Conservation (phyloP, 2,113 vertebrate genomes). For the Pedionomus torquatus region DNA sequence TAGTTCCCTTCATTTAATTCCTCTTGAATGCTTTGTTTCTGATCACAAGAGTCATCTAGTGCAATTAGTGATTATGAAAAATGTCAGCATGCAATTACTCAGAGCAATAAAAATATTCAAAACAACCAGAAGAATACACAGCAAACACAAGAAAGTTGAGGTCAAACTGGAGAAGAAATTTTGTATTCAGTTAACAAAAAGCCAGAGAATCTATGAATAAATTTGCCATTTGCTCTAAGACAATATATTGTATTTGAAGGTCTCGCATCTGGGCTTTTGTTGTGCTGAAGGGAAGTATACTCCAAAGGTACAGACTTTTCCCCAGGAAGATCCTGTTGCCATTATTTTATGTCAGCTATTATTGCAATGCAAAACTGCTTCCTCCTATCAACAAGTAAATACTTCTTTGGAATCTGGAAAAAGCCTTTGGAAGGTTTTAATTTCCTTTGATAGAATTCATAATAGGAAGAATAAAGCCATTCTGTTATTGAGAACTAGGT, state of each 20-base stretch:
- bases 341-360: constrained; percentile 16
- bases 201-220: neutral
- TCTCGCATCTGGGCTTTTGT: constrained; percentile 36
- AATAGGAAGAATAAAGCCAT: neutral
- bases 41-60: constrained; percentile 65
- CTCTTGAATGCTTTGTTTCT: constrained; percentile 53
- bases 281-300: neutral
- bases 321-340: constrained; percentile 56
- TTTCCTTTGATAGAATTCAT: neutral
- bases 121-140: constrained; percentile 28
- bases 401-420: constrained; percentile 8
- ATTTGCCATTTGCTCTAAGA: neutral
- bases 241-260: neutral
- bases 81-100: constrained; percentile 64
- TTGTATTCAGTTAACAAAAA: constrained; percentile 18
- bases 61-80: constrained; percentile 70
- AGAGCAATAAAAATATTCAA: constrained; percentile 60
- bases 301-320: constrained; percentile 37
- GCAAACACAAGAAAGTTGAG: constrained; percentile 28
- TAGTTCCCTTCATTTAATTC: constrained; percentile 63
- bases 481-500: neutral
- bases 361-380: neutral
- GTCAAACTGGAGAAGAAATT: neutral
- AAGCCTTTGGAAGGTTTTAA: constrained; percentile 23
- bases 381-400: constrained; percentile 4